phyloP scores from a whole-genome alignment of 2,797 vertebrate species.

The Falco cherrug region DNA sequence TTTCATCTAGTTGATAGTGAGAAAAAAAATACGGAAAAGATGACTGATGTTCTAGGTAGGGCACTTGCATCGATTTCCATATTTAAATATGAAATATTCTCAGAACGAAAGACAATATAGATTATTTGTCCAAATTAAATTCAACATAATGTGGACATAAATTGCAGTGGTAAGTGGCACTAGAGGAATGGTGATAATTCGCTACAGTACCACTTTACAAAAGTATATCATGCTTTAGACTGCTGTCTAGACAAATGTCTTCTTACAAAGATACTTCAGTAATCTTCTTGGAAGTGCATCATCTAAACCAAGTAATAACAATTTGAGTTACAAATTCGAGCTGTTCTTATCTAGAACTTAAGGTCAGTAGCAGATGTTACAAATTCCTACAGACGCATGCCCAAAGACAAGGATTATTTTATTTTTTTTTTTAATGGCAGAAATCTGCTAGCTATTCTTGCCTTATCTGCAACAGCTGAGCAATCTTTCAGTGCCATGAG shows the following conservation, averaged over 20 bases:
- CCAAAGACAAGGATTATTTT: constrained; percentile 60
- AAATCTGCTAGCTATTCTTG: constrained; percentile 81
- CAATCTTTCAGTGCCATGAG: constrained; percentile 80
- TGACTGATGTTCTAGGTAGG: neutral
- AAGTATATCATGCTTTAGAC: neutral
- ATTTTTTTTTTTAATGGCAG: constrained; percentile 72
- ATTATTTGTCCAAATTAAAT: constrained; percentile 58
- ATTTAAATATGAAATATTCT: neutral
- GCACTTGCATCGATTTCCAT: neutral
- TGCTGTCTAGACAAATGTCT: constrained; percentile 12
- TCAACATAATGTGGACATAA: neutral
- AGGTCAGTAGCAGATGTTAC: constrained; percentile 78
- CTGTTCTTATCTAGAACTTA: constrained; percentile 72
- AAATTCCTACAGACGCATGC: constrained; percentile 75
- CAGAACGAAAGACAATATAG: neutral
- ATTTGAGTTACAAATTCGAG: constrained; percentile 49
- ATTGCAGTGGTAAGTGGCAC: neutral
- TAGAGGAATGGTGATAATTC: constrained; percentile 22
- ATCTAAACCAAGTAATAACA: constrained; percentile 34
- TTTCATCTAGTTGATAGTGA: neutral
- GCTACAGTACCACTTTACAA: neutral
- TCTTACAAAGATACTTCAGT: constrained; percentile 23
- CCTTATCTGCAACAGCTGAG: constrained; percentile 83
- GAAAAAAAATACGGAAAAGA: neutral
- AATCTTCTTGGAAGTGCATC: constrained; percentile 33